Conservation (phyloP, 2,113 vertebrate species). For the Notothenia coriiceps region DNA sequence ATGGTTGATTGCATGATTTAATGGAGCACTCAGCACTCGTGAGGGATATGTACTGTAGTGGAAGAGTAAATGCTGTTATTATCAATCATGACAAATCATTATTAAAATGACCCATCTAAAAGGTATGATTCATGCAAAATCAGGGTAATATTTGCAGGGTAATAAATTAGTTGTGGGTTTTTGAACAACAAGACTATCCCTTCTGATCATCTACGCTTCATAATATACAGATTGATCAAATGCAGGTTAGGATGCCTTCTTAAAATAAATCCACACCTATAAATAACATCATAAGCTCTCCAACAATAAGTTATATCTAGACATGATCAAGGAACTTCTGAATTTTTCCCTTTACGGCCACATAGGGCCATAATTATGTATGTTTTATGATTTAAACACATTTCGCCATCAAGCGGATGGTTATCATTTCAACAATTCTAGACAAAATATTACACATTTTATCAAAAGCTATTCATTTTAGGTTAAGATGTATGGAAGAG, state of each 20-base stretch:
- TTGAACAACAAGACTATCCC: no score
- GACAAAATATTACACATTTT: no score
- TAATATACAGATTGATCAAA: background rate
- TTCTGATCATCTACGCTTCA: background rate
- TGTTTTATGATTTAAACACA: no score
- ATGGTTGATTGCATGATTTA: constrained; percentile 47
- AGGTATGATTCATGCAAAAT: constrained; percentile 4
- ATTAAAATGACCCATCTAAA: constrained; percentile 15
- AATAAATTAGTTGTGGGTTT: background rate
- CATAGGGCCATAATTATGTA: no score
- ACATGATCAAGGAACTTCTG: background rate
- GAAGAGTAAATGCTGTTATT: constrained; percentile 8
- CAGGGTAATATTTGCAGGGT: background rate
- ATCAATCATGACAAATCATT: background rate
- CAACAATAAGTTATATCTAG: background rate
- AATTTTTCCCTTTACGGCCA: background rate
- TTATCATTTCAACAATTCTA: no score
- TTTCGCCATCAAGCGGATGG: no score
- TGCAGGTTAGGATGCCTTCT: background rate
- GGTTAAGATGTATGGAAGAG: no score
- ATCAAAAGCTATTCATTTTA: no score
- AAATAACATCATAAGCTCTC: background rate
- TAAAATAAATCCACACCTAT: constrained; percentile 2
- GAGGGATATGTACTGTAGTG: background rate
- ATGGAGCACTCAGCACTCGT: constrained; percentile 36